Conservation (phyloP, 2,888 invertebrate genomes). For the Pyrrhia umbra region DNA sequence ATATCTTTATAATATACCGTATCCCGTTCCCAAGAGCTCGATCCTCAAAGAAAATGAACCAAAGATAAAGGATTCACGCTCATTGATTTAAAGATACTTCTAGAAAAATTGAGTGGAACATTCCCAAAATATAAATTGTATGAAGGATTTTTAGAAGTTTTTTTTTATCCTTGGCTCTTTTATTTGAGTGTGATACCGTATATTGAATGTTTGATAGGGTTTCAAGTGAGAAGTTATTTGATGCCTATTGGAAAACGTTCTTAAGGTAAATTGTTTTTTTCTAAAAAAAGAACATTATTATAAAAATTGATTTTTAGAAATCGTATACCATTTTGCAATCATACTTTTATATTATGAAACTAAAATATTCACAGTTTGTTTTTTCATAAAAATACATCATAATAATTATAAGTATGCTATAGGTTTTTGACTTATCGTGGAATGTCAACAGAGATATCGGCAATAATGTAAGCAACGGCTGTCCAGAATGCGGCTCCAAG, state of each 20-base stretch:
- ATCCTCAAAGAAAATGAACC: conserved; percentile 78
- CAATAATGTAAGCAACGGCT: conserved; percentile 93
- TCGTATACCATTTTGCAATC: neutral
- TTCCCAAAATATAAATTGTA: conserved; percentile 45
- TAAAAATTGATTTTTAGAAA: neutral
- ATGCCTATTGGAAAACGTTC: conserved; percentile 4
- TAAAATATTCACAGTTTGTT: neutral
- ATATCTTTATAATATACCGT: conserved; percentile 73
- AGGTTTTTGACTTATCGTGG: conserved; percentile 82
- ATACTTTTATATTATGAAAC: conserved; percentile 7
- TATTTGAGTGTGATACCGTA: conserved; percentile 9
- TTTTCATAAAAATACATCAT: neutral
- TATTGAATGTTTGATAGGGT: conserved; percentile 10
- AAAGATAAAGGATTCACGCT: conserved; percentile 72
- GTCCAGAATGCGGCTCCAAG: conserved; percentile 94
- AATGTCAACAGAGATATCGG: conserved; percentile 93
- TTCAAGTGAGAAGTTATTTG: conserved; percentile 9
- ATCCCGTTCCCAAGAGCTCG: conserved; percentile 74
- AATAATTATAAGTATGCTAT: no score
- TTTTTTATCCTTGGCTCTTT: conserved; percentile 11
- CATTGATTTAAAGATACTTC: conserved; percentile 67
- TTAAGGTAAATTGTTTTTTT: conserved; percentile 6
- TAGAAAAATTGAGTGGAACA: conserved; percentile 54
- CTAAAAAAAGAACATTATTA: neutral
- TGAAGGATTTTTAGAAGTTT: conserved; percentile 15